A percentile compares a stretch with the other conserved stretches of the same genome.
These are phyloP conservation scores for Petrocephalus microphthalmus DNA, from an alignment of 2,113 vertebrate species.

Conservation along the genomic window DNA sequence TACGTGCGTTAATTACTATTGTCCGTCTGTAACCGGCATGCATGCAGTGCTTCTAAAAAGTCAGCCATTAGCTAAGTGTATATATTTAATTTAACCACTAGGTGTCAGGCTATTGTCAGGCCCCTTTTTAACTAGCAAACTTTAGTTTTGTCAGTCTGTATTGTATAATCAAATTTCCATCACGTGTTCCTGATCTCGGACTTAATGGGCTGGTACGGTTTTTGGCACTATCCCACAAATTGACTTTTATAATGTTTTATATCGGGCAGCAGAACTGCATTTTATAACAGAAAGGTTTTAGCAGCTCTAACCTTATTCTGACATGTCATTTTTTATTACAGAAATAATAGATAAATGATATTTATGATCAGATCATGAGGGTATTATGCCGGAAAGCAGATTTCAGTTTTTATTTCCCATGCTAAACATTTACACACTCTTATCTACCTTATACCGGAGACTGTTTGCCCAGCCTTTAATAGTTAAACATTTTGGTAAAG, in stretches of 20 bases:
- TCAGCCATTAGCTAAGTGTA: not conserved
- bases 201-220: not conserved
- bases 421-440: not conserved
- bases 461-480: not conserved
- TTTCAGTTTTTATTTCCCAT: not conserved
- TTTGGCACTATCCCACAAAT: not conserved
- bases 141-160: conserved; percentile 13
- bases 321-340: not conserved
- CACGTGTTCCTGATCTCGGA: not conserved
- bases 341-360: not conserved
- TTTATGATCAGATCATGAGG: not conserved
- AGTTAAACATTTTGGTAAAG: not conserved
- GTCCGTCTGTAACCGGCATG: not conserved
- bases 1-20: not conserved
- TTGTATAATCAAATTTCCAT: not conserved
- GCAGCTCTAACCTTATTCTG: not conserved
- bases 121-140: not conserved
- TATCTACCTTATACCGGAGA: not conserved
- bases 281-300: not conserved
- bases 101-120: conserved; percentile 15
- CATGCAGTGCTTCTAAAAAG: not conserved
- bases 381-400: not conserved
- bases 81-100: conserved; percentile 11
- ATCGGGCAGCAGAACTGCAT: not conserved
- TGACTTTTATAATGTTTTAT: not conserved